These are phyloP conservation scores for Perognathus longimembris DNA, from an alignment of 2,113 vertebrate genomes.

Conservation along the genomic window DNA sequence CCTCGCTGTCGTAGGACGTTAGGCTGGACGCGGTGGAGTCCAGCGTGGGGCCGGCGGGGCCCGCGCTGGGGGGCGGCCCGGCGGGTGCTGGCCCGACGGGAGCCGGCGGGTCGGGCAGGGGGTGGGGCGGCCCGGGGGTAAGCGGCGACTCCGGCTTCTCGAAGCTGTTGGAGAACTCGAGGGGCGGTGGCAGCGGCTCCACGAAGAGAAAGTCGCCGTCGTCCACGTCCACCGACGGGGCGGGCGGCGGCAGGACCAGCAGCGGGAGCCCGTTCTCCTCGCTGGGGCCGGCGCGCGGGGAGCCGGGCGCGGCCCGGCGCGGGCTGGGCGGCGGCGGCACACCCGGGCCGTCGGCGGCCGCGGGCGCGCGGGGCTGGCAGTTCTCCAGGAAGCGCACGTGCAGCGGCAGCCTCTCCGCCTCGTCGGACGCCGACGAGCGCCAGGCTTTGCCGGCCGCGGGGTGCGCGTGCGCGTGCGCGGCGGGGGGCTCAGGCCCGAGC, in stretches of 20 bases:
- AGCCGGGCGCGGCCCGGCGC: constrained; percentile 83
- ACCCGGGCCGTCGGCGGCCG: constrained; percentile 73
- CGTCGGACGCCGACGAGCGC: constrained; percentile 73
- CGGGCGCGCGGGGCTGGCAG: constrained; percentile 79
- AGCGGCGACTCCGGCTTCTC: constrained; percentile 88
- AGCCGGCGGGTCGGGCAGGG: constrained; percentile 66
- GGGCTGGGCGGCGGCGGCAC: constrained; percentile 80
- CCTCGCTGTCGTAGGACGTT: constrained; percentile 95
- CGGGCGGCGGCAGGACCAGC: constrained; percentile 93
- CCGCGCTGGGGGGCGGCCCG: constrained; percentile 69
- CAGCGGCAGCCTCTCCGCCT: constrained; percentile 81
- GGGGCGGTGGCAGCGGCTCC: constrained; percentile 93
- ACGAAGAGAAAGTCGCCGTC: constrained; percentile 93
- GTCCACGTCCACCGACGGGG: constrained; percentile 93
- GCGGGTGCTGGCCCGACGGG: constrained; percentile 75
- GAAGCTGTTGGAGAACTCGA: constrained; percentile 96
- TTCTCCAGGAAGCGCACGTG: constrained; percentile 90
- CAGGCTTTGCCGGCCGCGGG: constrained; percentile 63
- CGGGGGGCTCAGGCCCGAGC: constrained; percentile 75
- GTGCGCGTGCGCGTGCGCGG: constrained; percentile 44
- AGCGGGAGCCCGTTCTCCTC: constrained; percentile 88
- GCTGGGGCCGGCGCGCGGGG: constrained; percentile 36
- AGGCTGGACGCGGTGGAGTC: constrained; percentile 95
- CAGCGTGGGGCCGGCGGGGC: constrained; percentile 89
- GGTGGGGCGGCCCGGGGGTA: constrained; percentile 62